A percentile compares a stretch with the other conserved stretches of the same genome.
phyloP scores from a whole-genome alignment of 1,140 invertebrate species.

The Conopomorpha cramerella region DNA sequence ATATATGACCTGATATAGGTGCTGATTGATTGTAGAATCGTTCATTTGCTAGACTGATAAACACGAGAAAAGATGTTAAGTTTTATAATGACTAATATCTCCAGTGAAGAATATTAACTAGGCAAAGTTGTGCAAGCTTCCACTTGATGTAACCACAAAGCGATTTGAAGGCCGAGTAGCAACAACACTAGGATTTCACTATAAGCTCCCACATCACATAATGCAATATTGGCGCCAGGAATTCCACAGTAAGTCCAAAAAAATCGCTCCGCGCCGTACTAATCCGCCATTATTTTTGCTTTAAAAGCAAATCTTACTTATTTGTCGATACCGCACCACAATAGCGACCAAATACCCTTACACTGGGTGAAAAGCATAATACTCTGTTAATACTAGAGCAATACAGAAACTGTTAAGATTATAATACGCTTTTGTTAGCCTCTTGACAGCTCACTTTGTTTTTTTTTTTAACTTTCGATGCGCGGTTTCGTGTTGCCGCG shows the following conservation, averaged over 20 bases:
- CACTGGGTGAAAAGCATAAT: slow-evolving; percentile 47
- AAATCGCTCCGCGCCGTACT: slow-evolving; percentile 26
- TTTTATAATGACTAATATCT: too few relatives aligned
- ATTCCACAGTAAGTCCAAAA: slow-evolving; percentile 15
- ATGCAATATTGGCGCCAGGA: slow-evolving; percentile 50
- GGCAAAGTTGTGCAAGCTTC: too few relatives aligned
- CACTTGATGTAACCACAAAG: slow-evolving; percentile 46
- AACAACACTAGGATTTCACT: too few relatives aligned
- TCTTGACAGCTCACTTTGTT: slow-evolving; percentile 39
- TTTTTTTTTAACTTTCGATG: slow-evolving; percentile 22
- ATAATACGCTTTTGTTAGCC: slow-evolving; percentile 50
- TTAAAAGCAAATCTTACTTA: slow-evolving; percentile 49
- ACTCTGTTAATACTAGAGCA: slow-evolving; percentile 50
- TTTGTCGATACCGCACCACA: slow-evolving; percentile 57
- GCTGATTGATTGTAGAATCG: too few relatives aligned
- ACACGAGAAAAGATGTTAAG: too few relatives aligned
- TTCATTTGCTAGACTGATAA: too few relatives aligned
- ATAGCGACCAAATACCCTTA: slow-evolving; percentile 53
- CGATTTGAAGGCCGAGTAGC: too few relatives aligned
- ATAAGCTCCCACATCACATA: too few relatives aligned
- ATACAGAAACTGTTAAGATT: slow-evolving; percentile 56
- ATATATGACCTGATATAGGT: slow-evolving; percentile 58
- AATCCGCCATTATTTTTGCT: slow-evolving; percentile 53
- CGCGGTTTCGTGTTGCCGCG: slow-evolving; percentile 26
- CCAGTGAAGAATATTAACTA: too few relatives aligned